Evolutionary conservation across 2,113 vertebrate genomes (phyloP).

Genomic region (Melanerpes aurifrons): DNA sequence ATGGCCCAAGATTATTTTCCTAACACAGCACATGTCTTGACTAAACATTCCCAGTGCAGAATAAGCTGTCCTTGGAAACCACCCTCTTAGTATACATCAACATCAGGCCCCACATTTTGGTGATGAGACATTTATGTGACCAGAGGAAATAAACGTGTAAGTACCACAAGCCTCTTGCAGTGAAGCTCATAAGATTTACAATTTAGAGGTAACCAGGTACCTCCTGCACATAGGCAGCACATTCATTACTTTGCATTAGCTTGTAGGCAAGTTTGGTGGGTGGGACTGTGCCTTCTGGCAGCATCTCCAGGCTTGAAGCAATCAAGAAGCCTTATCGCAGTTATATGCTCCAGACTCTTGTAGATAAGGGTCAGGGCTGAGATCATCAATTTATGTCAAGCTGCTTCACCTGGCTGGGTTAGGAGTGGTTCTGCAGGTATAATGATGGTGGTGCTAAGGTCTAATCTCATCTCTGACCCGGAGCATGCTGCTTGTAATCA

Average conservation of each 20-base stretch:
- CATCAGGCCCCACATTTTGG: neutral
- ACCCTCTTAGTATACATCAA: neutral
- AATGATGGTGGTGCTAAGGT: neutral
- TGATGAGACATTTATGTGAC: neutral
- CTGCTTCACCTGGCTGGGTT: neutral
- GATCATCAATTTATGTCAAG: neutral
- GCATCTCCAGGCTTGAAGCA: neutral
- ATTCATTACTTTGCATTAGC: neutral
- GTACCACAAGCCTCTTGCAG: neutral
- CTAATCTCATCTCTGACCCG: neutral
- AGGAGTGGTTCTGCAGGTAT: conserved; percentile 31
- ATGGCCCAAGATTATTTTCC: neutral
- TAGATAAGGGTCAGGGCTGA: neutral
- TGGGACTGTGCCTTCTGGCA: neutral
- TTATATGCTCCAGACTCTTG: neutral
- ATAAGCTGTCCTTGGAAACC: neutral
- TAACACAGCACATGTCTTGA: neutral
- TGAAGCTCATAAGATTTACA: neutral
- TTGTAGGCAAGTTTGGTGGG: neutral
- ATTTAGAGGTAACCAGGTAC: neutral
- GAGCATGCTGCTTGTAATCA: neutral
- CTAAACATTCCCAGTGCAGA: neutral
- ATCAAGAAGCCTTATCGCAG: neutral
- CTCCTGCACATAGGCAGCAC: accelerated
- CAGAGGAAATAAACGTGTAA: neutral